These are phyloP conservation scores for Lacerta agilis DNA, from an alignment of 2,797 vertebrate species.

Conservation along the genomic window DNA sequence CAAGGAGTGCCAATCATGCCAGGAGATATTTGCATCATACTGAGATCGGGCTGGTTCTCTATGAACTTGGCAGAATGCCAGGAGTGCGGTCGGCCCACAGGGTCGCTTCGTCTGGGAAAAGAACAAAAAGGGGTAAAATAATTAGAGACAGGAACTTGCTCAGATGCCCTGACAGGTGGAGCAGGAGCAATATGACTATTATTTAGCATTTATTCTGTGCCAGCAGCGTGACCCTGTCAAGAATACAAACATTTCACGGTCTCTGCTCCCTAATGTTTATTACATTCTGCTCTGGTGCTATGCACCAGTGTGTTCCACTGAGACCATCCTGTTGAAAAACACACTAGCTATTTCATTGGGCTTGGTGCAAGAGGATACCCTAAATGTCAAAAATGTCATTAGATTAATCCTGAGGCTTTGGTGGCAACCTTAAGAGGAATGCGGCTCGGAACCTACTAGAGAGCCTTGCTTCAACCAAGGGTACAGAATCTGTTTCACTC, in stretches of 20 bases:
- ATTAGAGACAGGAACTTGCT: constrained; percentile 16
- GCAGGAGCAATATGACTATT: neutral
- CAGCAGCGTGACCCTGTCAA: neutral
- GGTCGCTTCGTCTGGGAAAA: constrained; percentile 83
- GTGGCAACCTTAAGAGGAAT: neutral
- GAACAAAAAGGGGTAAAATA: constrained; percentile 41
- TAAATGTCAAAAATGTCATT: neutral
- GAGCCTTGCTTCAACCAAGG: neutral
- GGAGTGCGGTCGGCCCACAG: constrained; percentile 87
- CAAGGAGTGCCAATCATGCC: constrained; percentile 86
- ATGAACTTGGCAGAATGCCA: constrained; percentile 91
- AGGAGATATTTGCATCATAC: constrained; percentile 92
- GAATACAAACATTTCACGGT: neutral
- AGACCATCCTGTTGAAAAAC: neutral
- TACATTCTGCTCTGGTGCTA: neutral
- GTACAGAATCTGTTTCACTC: no score
- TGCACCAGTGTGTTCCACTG: neutral
- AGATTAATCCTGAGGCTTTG: neutral
- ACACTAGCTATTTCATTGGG: neutral
- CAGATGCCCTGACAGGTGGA: neutral
- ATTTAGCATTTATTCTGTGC: neutral
- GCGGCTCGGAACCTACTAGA: neutral
- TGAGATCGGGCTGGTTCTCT: constrained; percentile 81
- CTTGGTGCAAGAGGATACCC: neutral
- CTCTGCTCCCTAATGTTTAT: neutral